Evolutionary conservation across 2,888 invertebrate genomes (phyloP).

Genomic region (Boloria selene): DNA sequence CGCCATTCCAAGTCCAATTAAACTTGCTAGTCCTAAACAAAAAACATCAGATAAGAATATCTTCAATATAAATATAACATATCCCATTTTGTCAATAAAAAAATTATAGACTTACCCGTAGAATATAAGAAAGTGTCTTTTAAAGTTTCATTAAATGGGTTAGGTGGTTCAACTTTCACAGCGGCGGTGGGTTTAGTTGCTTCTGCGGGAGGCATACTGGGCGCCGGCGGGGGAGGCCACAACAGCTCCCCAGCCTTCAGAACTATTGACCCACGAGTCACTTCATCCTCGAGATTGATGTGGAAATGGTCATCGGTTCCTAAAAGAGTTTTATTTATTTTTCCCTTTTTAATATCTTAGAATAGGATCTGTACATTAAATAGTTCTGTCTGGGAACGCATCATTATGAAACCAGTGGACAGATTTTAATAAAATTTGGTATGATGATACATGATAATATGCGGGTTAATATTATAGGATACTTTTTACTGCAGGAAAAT

Average conservation of each 20-base stretch:
- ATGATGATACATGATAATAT: too few species aligned
- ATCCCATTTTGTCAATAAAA: neutral
- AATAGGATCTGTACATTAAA: too few species aligned
- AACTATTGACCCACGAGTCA: conserved; percentile 91
- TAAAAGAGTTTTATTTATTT: conserved; percentile 48
- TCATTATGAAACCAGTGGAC: neutral
- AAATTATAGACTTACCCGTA: conserved; percentile 75
- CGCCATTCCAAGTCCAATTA: conserved; percentile 86
- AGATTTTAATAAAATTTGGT: too few species aligned
- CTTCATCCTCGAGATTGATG: conserved; percentile 92
- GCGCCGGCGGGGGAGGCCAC: conserved; percentile 90
- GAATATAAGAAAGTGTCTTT: conserved; percentile 86
- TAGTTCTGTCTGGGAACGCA: neutral
- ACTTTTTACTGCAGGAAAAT: too few species aligned
- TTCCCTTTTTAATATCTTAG: too few species aligned
- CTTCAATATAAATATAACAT: neutral
- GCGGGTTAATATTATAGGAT: too few species aligned
- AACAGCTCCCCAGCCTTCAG: conserved; percentile 87
- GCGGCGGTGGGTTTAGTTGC: conserved; percentile 64
- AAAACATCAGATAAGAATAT: neutral
- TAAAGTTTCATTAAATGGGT: conserved; percentile 87
- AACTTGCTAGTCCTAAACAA: conserved; percentile 84
- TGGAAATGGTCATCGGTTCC: conserved; percentile 90
- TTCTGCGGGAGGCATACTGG: conserved; percentile 75
- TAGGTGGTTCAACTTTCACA: conserved; percentile 73